These are phyloP conservation scores for Gryllus bimaculatus DNA, from an alignment of 1,140 invertebrate genomes.

Conservation along the genomic window DNA sequence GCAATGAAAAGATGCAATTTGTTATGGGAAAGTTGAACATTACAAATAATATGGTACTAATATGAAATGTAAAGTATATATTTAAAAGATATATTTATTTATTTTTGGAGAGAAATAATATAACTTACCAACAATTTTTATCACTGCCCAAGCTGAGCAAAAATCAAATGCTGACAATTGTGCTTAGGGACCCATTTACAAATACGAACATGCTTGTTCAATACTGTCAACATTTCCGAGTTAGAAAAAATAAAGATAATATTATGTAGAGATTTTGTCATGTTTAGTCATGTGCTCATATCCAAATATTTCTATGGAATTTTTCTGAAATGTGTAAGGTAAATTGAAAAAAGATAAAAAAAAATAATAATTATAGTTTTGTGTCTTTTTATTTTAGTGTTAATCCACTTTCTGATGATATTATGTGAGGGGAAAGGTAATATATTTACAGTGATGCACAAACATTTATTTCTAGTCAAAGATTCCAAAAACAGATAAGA, in stretches of 20 bases:
- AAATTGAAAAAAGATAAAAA: too few relatives aligned
- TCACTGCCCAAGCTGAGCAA: not conserved
- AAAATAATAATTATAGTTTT: too few relatives aligned
- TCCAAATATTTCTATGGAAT: not conserved
- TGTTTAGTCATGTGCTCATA: not conserved
- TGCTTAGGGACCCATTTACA: not conserved
- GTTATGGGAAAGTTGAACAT: not conserved
- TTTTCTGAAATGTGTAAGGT: too few relatives aligned
- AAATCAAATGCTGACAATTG: not conserved
- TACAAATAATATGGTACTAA: conserved; percentile 1
- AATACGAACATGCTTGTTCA: not conserved
- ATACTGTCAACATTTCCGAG: not conserved
- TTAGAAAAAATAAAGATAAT: not conserved
- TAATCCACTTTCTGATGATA: too few relatives aligned
- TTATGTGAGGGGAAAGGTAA: too few relatives aligned
- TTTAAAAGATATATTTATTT: not conserved
- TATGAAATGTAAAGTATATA: not conserved
- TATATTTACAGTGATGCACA: too few relatives aligned
- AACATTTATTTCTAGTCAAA: too few relatives aligned
- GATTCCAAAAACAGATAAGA: too few relatives aligned
- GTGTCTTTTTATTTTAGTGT: too few relatives aligned
- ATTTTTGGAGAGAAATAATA: not conserved
- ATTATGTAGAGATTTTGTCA: not conserved
- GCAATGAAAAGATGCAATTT: not conserved
- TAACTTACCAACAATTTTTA: not conserved